These are phyloP conservation scores for Lathamus discolor DNA, from an alignment of 2,113 vertebrate species.

Conservation along the genomic window DNA sequence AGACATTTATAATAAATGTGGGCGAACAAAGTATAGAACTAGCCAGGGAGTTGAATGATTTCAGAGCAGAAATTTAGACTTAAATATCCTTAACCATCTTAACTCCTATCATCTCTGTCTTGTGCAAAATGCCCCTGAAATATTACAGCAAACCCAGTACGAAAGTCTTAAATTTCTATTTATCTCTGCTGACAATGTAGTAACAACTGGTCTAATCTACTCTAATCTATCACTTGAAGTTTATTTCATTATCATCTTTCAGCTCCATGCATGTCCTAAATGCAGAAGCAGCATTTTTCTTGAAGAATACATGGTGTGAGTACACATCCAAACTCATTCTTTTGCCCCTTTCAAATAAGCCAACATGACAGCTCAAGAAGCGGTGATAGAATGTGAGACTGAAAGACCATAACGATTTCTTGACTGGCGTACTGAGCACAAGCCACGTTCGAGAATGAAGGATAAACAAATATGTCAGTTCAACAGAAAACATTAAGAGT, in stretches of 20 bases:
- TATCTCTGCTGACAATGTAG: neutral
- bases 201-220: neutral
- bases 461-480: neutral
- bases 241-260: neutral
- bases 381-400: neutral
- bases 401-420: neutral
- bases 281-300: conserved; percentile 5
- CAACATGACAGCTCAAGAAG: neutral
- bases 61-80: neutral
- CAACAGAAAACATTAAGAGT: neutral
- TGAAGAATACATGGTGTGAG: conserved; percentile 21
- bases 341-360: neutral
- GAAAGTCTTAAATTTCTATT: neutral
- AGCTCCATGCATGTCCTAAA: neutral
- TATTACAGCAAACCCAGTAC: neutral
- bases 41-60: neutral
- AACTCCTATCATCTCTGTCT: neutral
- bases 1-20: neutral
- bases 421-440: neutral
- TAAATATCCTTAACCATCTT: neutral
- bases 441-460: neutral
- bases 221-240: neutral
- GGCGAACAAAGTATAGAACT: neutral
- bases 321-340: conserved; percentile 12
- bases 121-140: neutral